Evolutionary conservation across 2,113 vertebrate species (phyloP).

Genomic region (Nycticryphes semicollaris): DNA sequence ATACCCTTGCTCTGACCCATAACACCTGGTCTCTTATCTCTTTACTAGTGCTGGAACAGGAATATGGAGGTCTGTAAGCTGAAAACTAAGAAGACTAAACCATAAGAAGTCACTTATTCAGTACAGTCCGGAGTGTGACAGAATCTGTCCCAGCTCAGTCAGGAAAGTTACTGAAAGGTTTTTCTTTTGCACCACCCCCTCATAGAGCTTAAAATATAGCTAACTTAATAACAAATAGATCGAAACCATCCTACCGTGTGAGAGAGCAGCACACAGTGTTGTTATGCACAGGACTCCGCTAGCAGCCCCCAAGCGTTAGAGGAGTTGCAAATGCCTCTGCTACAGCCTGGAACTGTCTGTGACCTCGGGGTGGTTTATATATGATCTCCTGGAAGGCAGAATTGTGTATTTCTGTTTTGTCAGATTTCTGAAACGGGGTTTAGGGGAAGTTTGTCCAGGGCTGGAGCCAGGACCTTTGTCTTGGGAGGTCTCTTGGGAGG

Average conservation of each 20-base stretch:
- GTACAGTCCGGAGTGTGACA: no score
- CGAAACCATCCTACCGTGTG: not conserved
- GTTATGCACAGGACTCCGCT: not conserved
- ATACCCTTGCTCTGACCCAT: not conserved
- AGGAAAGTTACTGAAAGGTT: no score
- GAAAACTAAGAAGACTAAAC: no score
- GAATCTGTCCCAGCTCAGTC: no score
- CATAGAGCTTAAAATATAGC: not conserved
- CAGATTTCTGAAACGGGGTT: not conserved
- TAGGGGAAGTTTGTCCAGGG: not conserved
- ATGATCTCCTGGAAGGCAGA: no score
- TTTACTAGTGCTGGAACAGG: not conserved
- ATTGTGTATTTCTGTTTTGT: not conserved
- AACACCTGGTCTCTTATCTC: not conserved
- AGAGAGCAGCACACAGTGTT: not conserved
- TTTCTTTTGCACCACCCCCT: not conserved
- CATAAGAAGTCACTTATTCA: no score
- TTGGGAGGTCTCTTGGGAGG: not conserved
- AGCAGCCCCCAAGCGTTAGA: accelerated
- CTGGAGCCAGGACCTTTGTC: not conserved
- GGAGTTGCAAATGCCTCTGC: no score
- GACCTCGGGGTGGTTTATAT: no score
- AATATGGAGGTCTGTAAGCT: not conserved
- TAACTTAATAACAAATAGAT: not conserved
- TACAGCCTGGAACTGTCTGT: no score